Conservation (phyloP, 2,113 vertebrate genomes). For the Lucifuga dentata region DNA sequence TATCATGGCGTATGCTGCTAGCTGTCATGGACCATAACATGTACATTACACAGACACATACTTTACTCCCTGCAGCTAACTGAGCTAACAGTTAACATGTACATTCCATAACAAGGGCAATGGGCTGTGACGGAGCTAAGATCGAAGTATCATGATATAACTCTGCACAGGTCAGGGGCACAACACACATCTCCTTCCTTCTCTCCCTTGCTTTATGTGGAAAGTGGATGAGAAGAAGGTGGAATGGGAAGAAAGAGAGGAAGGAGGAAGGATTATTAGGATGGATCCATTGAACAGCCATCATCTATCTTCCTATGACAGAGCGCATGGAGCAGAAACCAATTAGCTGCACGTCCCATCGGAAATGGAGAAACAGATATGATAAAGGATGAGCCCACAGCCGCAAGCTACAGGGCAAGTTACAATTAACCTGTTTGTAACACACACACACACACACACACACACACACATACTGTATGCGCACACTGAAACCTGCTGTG, state of each 20-base stretch:
- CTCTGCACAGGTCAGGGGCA: neutral
- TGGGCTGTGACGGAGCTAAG: neutral
- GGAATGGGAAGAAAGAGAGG: neutral
- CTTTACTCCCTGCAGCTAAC: slow-evolving; percentile 26
- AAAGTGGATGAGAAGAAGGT: neutral
- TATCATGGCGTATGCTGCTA: slow-evolving; percentile 19
- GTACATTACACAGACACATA: slow-evolving; percentile 1
- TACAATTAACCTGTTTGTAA: slow-evolving; percentile 73
- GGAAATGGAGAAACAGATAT: slow-evolving; percentile 71
- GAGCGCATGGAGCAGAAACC: slow-evolving; percentile 66
- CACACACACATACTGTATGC: slow-evolving; percentile 2
- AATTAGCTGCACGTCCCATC: slow-evolving; percentile 72
- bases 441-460: slow-evolving; percentile 38
- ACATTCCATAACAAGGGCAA: slow-evolving; percentile 1
- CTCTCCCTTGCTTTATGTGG: neutral
- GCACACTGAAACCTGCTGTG: slow-evolving; percentile 28
- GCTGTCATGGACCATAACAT: slow-evolving; percentile 38
- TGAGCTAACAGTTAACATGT: slow-evolving; percentile 12
- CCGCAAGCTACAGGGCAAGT: slow-evolving; percentile 64
- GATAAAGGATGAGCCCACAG: slow-evolving; percentile 66
- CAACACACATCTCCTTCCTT: neutral
- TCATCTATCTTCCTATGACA: slow-evolving; percentile 70
- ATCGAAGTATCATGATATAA: slow-evolving; percentile 3
- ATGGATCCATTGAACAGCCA: slow-evolving; percentile 56
- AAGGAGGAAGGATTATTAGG: slow-evolving; percentile 31